Base-by-base conservation (phyloP, 2,888 invertebrate genomes). In the Orgyia antiqua region DNA sequence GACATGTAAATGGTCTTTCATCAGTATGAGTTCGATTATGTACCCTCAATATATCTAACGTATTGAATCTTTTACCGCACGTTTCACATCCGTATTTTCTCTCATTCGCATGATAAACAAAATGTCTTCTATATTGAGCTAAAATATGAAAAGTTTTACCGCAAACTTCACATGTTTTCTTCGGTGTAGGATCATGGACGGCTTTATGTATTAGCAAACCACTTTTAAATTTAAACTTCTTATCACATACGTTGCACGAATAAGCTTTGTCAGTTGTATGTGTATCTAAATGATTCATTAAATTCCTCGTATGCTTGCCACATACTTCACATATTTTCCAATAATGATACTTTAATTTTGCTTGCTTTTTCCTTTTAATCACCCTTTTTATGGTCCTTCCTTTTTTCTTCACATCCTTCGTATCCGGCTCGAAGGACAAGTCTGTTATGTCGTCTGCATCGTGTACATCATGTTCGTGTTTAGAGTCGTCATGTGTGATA, bases 41-140 rank as follows among this genome's bases (percentile, higher is more conserved):
- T 0, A 87, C 83, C 25, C 64, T 66, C 23, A 89, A 56, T 11
- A 88, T 87, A 31, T 88, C 88, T 13, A 77, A 53, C 2, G 88
- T 87, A 29, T 87, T 87, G 39, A 88, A 89, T 5, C 87, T 61
- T 43, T 88, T 88, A 1, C 87, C 86, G 39, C 89, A 89, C 0
- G 87, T 79, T 3, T 82, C 77, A 35, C 89, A 89, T 4, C 70
- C 74, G 45, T 73, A 83, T 24, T 83, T 87, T 46, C 87, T 74
- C 45, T 88, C 87, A 32, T 88, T 88, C 1, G 87, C 87, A 53
- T 89, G 89, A 38, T 87, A 87, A 1, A 82, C 75, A 36, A 71
- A 79, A 40, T 89, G 89, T 12, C 87, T 66, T 10, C 77, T 67
- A 28, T 88, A 84, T 44, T 87, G 86, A 3, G 86, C 79, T 26